These are phyloP conservation scores for Achlya flavicornis DNA, from an alignment of 2,888 invertebrate species.

Conservation along the genomic window DNA sequence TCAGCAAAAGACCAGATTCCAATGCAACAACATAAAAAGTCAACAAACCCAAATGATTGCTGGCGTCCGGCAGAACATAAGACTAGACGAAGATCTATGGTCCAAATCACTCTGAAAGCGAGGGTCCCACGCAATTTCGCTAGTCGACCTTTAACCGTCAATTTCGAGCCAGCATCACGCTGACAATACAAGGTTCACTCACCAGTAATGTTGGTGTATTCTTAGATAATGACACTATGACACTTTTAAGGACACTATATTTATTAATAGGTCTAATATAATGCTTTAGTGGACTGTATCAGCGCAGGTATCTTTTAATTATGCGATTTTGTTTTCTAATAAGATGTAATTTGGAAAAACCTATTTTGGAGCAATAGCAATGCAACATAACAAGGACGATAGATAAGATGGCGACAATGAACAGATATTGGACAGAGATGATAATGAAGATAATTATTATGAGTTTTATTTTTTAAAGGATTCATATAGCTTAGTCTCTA, in stretches of 20 bases:
- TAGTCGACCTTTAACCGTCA: background rate
- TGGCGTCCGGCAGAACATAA: background rate
- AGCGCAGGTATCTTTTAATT: no score
- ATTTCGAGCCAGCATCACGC: constrained; percentile 12
- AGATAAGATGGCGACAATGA: no score
- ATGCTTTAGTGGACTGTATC: no score
- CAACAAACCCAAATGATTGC: background rate
- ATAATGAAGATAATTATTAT: no score
- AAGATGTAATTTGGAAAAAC: no score
- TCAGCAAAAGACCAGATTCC: background rate
- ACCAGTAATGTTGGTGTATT: background rate
- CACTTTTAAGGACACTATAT: background rate
- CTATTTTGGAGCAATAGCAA: no score
- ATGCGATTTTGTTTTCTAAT: no score
- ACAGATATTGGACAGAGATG: no score
- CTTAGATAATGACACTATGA: background rate
- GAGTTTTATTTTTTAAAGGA: no score
- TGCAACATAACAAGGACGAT: no score
- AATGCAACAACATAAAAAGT: background rate
- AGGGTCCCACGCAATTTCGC: background rate
- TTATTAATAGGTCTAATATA: no score
- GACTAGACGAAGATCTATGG: constrained; percentile 4
- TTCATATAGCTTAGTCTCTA: no score
- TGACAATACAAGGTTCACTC: background rate
- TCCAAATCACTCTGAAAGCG: background rate